Evolutionary conservation across 2,113 vertebrate species (phyloP).

Genomic region (Guaruba guarouba): DNA sequence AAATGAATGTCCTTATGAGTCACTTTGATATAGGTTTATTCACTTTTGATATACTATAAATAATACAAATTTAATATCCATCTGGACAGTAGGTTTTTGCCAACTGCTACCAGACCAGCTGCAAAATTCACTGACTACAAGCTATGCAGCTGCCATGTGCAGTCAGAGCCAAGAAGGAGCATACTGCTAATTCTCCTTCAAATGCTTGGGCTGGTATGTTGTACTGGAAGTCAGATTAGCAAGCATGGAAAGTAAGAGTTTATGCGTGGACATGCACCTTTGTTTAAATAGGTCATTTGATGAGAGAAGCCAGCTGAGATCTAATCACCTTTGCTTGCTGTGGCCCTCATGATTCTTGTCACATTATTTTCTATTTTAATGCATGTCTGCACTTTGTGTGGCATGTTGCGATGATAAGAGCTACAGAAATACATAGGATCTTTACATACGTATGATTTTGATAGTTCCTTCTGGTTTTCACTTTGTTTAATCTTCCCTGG

Average conservation of each 20-base stretch:
- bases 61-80: constrained; percentile 74
- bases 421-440: neutral
- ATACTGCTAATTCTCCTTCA: constrained; percentile 40
- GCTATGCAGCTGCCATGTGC: constrained; percentile 64
- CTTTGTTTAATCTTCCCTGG: neutral
- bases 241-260: neutral
- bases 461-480: neutral
- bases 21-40: constrained; percentile 68
- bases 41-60: constrained; percentile 70
- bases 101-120: constrained; percentile 73
- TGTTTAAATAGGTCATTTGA: constrained; percentile 6
- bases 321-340: constrained; percentile 36
- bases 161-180: constrained; percentile 55
- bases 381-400: neutral
- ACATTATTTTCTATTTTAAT: neutral
- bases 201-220: constrained; percentile 32
- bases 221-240: constrained; percentile 20
- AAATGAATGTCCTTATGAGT: constrained; percentile 55
- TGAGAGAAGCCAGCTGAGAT: constrained; percentile 39
- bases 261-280: neutral
- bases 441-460: neutral
- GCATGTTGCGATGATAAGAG: neutral
- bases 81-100: constrained; percentile 72
- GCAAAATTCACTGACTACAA: constrained; percentile 70
- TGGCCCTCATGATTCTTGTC: neutral